A percentile compares a stretch with the other conserved stretches of the same genome.
These are phyloP conservation scores for Boloria selene DNA, from an alignment of 2,888 invertebrate genomes.

Conservation along the genomic window DNA sequence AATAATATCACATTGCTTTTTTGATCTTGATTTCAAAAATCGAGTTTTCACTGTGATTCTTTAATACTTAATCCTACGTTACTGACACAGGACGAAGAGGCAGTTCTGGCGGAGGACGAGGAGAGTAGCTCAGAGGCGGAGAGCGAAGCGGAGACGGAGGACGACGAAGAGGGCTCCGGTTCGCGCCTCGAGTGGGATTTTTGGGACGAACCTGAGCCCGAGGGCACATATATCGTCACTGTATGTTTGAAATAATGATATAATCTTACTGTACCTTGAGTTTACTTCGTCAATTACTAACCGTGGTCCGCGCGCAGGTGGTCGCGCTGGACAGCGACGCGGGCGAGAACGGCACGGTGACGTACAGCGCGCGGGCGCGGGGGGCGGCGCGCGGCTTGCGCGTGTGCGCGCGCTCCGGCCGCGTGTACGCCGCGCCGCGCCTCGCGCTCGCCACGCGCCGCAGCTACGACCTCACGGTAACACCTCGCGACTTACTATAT, in stretches of 20 bases:
- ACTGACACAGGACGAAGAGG: constrained; percentile 46
- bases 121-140: constrained; percentile 60
- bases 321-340: constrained; percentile 91
- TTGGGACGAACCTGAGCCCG: constrained; percentile 48
- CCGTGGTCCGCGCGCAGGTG: constrained; percentile 76
- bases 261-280: background rate
- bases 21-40: no score
- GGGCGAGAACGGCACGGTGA: constrained; percentile 91
- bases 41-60: no score
- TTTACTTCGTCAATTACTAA: background rate
- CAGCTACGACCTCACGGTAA: constrained; percentile 57
- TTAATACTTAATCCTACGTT: no score
- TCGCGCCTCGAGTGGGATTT: constrained; percentile 54
- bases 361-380: constrained; percentile 86
- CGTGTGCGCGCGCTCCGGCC: constrained; percentile 91
- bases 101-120: constrained; percentile 43
- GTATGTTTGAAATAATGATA: constrained; percentile 46
- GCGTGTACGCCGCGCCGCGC: constrained; percentile 87
- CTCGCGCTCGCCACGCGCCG: constrained; percentile 84
- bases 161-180: constrained; percentile 45
- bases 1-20: no score
- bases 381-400: constrained; percentile 90
- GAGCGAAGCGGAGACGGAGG: constrained; percentile 51
- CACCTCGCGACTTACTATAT: no score
- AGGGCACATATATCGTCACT: constrained; percentile 57